Conservation (phyloP, 2,888 invertebrate species). For the Apoderus coryli region DNA sequence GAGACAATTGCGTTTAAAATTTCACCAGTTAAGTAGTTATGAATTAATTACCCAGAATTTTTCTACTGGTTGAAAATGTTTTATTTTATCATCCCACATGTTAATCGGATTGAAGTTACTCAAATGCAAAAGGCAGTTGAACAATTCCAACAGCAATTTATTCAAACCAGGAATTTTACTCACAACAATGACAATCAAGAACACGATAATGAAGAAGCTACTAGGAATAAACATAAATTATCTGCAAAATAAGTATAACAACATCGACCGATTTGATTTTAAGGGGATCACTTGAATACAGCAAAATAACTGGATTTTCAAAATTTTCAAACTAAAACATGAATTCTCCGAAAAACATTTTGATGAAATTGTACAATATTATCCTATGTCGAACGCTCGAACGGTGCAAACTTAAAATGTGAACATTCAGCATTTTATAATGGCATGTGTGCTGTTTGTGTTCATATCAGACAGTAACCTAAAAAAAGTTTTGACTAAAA, state of each 20-base stretch:
- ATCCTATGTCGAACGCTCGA: conserved; percentile 2
- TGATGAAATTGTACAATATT: conserved; percentile 1
- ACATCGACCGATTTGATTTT: conserved; percentile 3
- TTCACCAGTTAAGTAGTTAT: too few species aligned
- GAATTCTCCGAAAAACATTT: conserved; percentile 1
- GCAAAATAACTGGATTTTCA: conserved; percentile 1
- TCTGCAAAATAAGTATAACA: too few species aligned
- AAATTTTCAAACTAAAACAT: background rate
- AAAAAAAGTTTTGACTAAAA: conserved; percentile 2
- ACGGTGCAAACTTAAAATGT: conserved; percentile 1
- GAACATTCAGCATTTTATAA: conserved; percentile 1
- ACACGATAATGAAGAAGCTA: conserved; percentile 2
- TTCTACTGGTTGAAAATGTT: conserved; percentile 1
- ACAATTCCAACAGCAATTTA: conserved; percentile 2
- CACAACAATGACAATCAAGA: conserved; percentile 1
- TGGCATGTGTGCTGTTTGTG: conserved; percentile 1
- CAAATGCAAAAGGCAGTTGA: conserved; percentile 2
- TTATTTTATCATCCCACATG: conserved; percentile 1
- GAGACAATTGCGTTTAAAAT: too few species aligned
- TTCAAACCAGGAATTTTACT: conserved; percentile 3
- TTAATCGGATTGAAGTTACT: background rate
- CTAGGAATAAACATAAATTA: background rate
- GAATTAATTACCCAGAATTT: conserved; percentile 4
- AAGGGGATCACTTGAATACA: conserved; percentile 3
- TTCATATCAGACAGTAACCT: conserved; percentile 2